Base-by-base conservation (phyloP, 1,140 invertebrate species). In the Drosophila mojavensis region DNA sequence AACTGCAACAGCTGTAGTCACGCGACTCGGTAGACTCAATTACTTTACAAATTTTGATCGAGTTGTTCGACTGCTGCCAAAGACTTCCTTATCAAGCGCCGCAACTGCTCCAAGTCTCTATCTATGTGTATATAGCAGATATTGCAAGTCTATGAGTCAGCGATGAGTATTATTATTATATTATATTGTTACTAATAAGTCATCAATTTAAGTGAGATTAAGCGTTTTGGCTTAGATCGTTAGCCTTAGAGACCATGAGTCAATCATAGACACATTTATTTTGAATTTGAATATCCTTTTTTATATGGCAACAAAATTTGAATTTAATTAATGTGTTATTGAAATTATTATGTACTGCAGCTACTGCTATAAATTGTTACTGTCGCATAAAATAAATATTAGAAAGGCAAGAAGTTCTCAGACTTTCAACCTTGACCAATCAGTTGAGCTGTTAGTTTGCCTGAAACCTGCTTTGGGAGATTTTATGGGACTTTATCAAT, bases 1-100 rank as follows among this genome's bases (percentile, higher is more conserved):
- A 17, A 47, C 28, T 51, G n/a, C 62, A 80, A 76, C 79, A 76
- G 53, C 20, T 45, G 82, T 88, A 86, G 88, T 85, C 17, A 17
- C 17, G 17, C 17, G 17, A 17, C 17, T 17, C 17, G 17, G 17
- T 85, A 86, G 82, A 63, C 54, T 55, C 63, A 39, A 51, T 47
- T 51, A 80, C 65, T 69, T 65, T 58, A 66, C 68, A 10, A 33
- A 75, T 43, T 54, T 55, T 1, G 20, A 51, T 43, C 64, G 7
- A 51, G 59, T 71, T 56, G 26, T 9, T 7, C 7, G 33, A 33
- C 33, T n/a, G 50, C 62, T 79, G 60, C 64, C 50, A 64, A 80
- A 80, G 59, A 48, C 33, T 24, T 17, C 55, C 36, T 67, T 67
- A 67, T 67, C 64, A 67, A 59, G 41, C 13, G 51, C 20, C 20